These are phyloP conservation scores for Gallinago nigripennis DNA, from an alignment of 2,797 vertebrate species.

Conservation along the genomic window DNA sequence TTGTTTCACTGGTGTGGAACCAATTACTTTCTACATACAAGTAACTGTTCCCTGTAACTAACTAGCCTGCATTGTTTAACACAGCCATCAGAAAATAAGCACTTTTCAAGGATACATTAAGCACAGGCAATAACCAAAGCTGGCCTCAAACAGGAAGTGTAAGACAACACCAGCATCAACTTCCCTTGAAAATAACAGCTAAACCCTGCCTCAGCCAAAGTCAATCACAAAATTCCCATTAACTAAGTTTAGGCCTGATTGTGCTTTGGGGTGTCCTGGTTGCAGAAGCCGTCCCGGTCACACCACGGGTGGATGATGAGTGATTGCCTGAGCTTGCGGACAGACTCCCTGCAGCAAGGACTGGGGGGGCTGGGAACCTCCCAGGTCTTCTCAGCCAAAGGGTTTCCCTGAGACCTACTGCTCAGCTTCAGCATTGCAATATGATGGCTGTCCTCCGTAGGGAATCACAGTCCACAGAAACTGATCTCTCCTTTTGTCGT, in stretches of 20 bases:
- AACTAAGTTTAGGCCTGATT: neutral
- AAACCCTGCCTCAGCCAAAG: neutral
- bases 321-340: neutral
- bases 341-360: neutral
- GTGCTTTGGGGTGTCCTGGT: neutral
- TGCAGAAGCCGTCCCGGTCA: neutral
- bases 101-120: neutral
- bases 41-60: neutral
- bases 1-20: neutral
- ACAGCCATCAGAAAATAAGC: neutral
- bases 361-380: neutral
- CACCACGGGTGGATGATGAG: rapidly evolving
- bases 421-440: neutral
- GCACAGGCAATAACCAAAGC: neutral
- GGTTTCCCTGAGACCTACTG: neutral
- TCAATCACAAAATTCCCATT: neutral
- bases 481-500: neutral
- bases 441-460: rapidly evolving
- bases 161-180: neutral
- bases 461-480: neutral
- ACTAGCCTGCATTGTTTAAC: neutral
- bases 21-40: neutral
- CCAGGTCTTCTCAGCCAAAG: neutral
- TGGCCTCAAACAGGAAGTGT: neutral
- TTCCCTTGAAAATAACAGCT: neutral